These are phyloP conservation scores for Micromussa lordhowensis DNA, from an alignment of 92 coral and sea anemone genomes.

Conservation along the genomic window DNA sequence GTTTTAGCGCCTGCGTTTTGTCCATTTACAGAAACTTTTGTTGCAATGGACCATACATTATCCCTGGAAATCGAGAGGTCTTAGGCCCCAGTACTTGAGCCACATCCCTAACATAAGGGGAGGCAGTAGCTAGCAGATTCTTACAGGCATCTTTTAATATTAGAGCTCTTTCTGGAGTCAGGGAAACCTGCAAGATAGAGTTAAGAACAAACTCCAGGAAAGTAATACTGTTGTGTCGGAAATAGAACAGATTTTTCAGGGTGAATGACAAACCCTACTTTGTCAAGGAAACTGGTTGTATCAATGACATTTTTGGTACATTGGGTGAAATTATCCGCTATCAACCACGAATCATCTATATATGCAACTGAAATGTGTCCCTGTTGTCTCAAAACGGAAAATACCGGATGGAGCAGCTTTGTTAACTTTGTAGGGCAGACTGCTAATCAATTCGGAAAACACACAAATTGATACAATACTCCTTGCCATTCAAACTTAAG, in stretches of 20 bases:
- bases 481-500: conserved; percentile 40
- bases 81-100: conserved; percentile 45
- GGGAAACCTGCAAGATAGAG: conserved; percentile 48
- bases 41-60: conserved; percentile 29
- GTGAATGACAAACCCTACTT: no score
- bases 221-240: conserved; percentile 58
- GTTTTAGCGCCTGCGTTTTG: conserved; percentile 58
- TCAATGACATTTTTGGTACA: no score
- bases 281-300: no score
- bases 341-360: no score
- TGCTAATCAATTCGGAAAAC: conserved; percentile 41
- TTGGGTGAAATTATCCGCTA: no score
- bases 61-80: conserved; percentile 38
- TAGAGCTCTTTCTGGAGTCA: conserved; percentile 51
- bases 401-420: conserved; percentile 16
- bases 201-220: conserved; percentile 67
- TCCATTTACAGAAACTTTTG: conserved; percentile 57
- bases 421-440: conserved; percentile 8
- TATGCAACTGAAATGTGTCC: no score
- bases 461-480: conserved; percentile 1
- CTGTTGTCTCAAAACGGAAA: no score
- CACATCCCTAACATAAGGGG: conserved; percentile 43
- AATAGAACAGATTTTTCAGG: conserved; percentile 52
- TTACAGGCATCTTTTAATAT: conserved; percentile 52
- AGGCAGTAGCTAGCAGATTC: not conserved